Evolutionary conservation across 2,797 vertebrate genomes (phyloP), one percentile per base, ranked within the genome.

Genomic region (Eospalax fontanierii): DNA sequence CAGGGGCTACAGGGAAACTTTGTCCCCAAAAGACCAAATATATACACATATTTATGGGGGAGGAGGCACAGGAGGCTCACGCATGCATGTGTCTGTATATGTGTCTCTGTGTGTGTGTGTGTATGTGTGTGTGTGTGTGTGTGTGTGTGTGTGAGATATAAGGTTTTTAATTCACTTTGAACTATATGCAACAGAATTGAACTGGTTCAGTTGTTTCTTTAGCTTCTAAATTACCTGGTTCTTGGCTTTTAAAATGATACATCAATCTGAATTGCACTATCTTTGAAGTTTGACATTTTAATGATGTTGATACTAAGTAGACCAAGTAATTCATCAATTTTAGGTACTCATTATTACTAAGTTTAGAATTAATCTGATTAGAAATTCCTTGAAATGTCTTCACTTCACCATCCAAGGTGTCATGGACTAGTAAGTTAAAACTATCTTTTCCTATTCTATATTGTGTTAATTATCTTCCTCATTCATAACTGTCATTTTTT

Each of bases 171-270:
- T 70, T 93, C 57, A 90, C 22, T 12, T 93, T 82, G 85, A 86
- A 38, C 21, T 59, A 28, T 22, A 70, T 33, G 40, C 33, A 92
- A 87, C 11, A 85, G 26, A 78, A 84, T 0, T 86, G 28, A 6
- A 79, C 2, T 26, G 12, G 43, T 63, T 78, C 46, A 74, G 21
- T 84, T 43, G 4, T 59, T 11, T 79, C 18, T 28, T 46, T 38
- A 76, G 14, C 46, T 84, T 74, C 85, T 73, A 43, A 79, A 85
- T 61, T 73, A 85, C 18, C 43, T 63, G 11, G 38, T 33, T 46
- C 71, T 80, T 40, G 21, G 35, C 33, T 82, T 93, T 84, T 79
- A 93, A 94, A 63, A 74, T 86, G 80, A n/a, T 59, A 46, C 93
- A 10, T 22, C 94, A 57, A 16, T 91, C 63, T 66, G 65, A 81